A percentile compares a stretch with the other conserved stretches of the same genome.
phyloP scores from a whole-genome alignment of 2,797 vertebrate genomes.

The Smutsia gigantea region DNA sequence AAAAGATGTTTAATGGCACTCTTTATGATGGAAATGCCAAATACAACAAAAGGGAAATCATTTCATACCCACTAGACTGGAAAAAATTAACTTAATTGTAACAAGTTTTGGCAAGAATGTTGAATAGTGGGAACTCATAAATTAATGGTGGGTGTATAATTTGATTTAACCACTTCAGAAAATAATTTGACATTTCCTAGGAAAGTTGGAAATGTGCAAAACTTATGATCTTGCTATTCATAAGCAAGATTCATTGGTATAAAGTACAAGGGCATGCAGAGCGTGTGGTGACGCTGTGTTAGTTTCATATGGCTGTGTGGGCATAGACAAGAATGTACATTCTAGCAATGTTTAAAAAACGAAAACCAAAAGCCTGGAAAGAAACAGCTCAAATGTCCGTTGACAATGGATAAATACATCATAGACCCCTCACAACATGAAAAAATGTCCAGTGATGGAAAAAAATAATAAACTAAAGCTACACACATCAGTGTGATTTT shows the following conservation, averaged over 20 bases:
- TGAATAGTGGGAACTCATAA: not conserved
- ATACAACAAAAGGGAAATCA: not conserved
- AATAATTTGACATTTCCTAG: not conserved
- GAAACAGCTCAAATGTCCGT: not conserved
- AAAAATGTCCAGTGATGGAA: not conserved
- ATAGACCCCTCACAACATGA: not conserved
- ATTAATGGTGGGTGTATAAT: not conserved
- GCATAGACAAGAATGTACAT: not conserved
- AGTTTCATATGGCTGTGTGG: not conserved
- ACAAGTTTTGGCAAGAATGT: slow-evolving; percentile 15
- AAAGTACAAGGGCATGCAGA: not conserved
- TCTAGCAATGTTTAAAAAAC: not conserved
- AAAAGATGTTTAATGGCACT: not conserved
- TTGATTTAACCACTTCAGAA: not conserved
- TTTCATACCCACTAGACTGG: not conserved
- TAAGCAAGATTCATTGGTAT: not conserved
- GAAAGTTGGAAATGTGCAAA: not conserved
- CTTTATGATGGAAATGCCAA: not conserved
- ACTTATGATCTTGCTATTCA: not conserved
- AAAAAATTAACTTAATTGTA: not conserved
- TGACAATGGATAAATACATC: not conserved
- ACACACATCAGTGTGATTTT: not conserved
- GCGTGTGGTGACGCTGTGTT: not conserved
- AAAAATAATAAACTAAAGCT: not conserved
- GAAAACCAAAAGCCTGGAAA: not conserved